Evolutionary conservation across 2,113 vertebrate genomes (phyloP), one percentile per base, ranked within the genome.

Genomic region (Podocnemis expansa): DNA sequence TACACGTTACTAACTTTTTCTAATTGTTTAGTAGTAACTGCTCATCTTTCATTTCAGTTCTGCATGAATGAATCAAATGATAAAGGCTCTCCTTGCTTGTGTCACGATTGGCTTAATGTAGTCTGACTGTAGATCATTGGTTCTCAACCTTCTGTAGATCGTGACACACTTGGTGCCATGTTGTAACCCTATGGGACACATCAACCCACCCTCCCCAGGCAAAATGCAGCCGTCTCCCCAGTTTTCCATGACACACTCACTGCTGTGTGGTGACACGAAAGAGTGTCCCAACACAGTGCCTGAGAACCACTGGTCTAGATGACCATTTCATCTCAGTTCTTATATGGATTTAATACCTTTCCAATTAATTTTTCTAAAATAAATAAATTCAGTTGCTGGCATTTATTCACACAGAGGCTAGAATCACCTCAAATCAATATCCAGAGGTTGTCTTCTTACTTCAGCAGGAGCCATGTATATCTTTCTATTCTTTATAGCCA

Each of bases 31-130:
- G 91, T 94, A 93, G 88, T 89, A 93, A 83, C 83, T 93, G 89
- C 84, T 91, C 87, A 8, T 55, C 94, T 97, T 97, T 85, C 63
- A 89, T 96, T 96, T 95, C 87, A 88, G 75, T 78, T 90, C 93
- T 93, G 87, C 88, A 67, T 96, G 95, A 97, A 95, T 90, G 92
- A 84, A 95, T 97, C 96, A 97, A 95, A 95, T 88, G 81, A 80
- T 78, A 70, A 41, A 45, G 1, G 10, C 47, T 83, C 84, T 91
- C 96, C 82, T 87, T 89, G 87, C 94, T 94, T 96, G 88, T 90
- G 54, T 41, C 6, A 0, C 51, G 88, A 93, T 95, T 85, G 76
- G 38, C 84, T 83, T 96, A 94, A 94, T 93, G 86, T 88, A 82
- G 90, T 85, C 47, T n/a, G n/a, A n/a, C n/a, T n/a, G n/a, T n/a